Evolutionary conservation across 2,113 vertebrate species (phyloP), one percentile per base, ranked within the genome.

Genomic region (Ptilonorhynchus violaceus): DNA sequence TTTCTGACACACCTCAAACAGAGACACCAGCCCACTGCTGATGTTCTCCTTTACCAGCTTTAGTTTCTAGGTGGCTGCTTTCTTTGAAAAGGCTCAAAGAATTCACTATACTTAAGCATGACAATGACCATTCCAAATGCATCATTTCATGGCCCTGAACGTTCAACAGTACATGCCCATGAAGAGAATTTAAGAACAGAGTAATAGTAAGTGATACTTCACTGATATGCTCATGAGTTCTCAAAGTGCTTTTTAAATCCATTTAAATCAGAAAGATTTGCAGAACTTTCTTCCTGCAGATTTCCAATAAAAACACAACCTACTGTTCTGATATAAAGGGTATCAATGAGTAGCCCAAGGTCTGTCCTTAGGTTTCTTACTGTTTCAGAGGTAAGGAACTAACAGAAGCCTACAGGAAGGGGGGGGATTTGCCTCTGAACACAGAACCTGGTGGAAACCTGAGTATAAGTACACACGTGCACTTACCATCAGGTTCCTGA

Each of bases 401-500:
- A 86, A 73, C 6, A 59, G 80, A 91, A 79, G 74, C 35, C 87
- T 44, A 11, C 22, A 91, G 68, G 37, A 39, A 39, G 39, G 89
- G 23, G 19, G 70, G 30, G 17, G 20, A 81, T 69, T 60, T 10
- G 35, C 75, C 96, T 94, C 75, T 68, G 42, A 75, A 60, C 19
- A 92, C 35, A 93, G 97, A 92, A 86, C 91, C 96, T 96, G 52
- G 52, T 95, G 96, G 97, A 97, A 95, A 80, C 97, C 97, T 98
- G 98, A 98, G 96, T 69, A 97, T 97, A 98, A 98, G 98, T 74
- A 98, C 98, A 98, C 97, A 69, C 89, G 96, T 97, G 98, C 98
- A 98, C 98, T 98, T 97, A 98, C 98, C 98, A 98, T 97, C 93
- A 96, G 97, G 97, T 95, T 98, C 97, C 97, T 97, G 97, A 88